Evolutionary conservation across 2,113 vertebrate genomes (phyloP).

Genomic region (Fregata magnificens): DNA sequence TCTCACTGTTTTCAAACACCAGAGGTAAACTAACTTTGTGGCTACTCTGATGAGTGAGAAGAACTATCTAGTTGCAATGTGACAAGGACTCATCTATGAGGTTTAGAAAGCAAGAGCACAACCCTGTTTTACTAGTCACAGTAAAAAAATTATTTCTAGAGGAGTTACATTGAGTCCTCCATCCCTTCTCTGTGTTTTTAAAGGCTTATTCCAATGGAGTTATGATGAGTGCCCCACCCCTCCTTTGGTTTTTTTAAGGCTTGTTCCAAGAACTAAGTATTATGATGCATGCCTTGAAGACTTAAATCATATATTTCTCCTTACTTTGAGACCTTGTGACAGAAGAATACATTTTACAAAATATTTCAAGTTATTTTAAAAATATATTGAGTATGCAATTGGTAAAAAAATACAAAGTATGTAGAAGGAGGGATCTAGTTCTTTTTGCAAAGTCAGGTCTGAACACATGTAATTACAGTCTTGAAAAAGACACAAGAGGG

Average conservation of each 20-base stretch:
- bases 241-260: neutral
- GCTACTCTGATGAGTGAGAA: neutral
- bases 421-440: rapidly evolving
- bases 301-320: neutral
- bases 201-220: neutral
- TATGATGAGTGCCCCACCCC: rapidly evolving
- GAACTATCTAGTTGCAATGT: neutral
- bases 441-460: neutral
- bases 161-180: neutral
- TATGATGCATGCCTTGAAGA: neutral
- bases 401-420: neutral
- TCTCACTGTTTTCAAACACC: neutral
- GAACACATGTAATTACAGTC: neutral
- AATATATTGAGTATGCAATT: neutral
- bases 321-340: neutral
- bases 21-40: neutral
- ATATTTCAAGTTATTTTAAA: neutral
- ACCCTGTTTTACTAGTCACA: neutral
- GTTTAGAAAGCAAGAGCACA: neutral
- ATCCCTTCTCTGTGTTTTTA: neutral
- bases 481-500: neutral
- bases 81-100: neutral
- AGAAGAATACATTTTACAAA: neutral
- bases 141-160: neutral
- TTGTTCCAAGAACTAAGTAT: neutral